Evolutionary conservation across 2,797 vertebrate genomes (phyloP).

Genomic region (Anas bahamensis): DNA sequence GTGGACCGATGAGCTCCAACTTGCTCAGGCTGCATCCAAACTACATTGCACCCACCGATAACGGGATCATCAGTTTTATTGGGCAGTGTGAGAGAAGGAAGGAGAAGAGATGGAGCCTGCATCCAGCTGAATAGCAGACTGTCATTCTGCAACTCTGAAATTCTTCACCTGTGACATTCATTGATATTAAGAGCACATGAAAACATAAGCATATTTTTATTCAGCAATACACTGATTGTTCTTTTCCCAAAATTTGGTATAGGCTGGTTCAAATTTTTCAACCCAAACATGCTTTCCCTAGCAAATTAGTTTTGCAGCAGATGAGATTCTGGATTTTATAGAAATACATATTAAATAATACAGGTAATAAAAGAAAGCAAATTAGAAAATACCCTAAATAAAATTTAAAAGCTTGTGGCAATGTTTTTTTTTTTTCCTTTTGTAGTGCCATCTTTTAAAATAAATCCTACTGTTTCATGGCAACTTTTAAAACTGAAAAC

Average conservation of each 20-base stretch:
- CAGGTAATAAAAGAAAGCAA: neutral
- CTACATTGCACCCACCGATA: rapidly evolving
- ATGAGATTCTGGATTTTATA: neutral
- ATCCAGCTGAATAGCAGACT: neutral
- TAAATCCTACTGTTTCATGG: neutral
- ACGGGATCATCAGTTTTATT: neutral
- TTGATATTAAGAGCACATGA: neutral
- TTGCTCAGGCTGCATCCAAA: neutral
- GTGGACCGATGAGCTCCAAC: neutral
- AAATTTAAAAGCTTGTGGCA: neutral
- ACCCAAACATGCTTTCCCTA: rapidly evolving
- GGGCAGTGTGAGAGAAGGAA: neutral
- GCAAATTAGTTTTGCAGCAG: neutral
- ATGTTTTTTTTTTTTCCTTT: neutral
- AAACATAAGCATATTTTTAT: neutral
- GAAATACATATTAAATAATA: neutral
- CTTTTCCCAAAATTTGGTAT: rapidly evolving
- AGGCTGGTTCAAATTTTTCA: neutral
- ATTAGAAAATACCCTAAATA: neutral
- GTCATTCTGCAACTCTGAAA: neutral
- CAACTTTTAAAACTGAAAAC: neutral
- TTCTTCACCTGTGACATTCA: neutral
- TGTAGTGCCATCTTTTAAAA: neutral
- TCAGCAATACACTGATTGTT: no score
- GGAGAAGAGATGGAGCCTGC: neutral